phyloP scores from a whole-genome alignment of 2,113 vertebrate species.

The Cryptotis parvus region DNA sequence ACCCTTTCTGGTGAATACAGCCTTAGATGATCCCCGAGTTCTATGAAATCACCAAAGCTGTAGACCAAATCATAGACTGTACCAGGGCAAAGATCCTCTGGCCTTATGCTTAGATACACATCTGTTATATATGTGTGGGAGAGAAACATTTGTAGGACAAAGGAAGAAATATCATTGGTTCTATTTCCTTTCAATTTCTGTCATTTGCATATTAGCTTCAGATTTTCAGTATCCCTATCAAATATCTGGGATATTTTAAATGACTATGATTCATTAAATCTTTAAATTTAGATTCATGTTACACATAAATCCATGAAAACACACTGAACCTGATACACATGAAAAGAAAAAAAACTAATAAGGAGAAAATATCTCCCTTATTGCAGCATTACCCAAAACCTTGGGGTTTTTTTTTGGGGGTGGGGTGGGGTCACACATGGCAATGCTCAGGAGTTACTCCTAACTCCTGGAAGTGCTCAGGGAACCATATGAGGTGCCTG shows the following conservation, averaged over 20 bases:
- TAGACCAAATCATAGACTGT: not conserved
- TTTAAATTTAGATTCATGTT: slow-evolving; percentile 38
- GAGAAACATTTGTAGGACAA: not conserved
- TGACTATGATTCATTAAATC: slow-evolving; percentile 9
- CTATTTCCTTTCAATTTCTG: not conserved
- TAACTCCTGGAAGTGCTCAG: no score
- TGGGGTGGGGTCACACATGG: no score
- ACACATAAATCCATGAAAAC: not conserved
- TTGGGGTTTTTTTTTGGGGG: no score
- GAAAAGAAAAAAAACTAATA: slow-evolving; percentile 26
- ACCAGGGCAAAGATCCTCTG: not conserved
- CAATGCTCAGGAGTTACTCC: no score
- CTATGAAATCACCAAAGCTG: not conserved
- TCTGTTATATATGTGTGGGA: not conserved
- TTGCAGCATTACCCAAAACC: not conserved
- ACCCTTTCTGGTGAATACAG: no score
- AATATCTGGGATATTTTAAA: not conserved
- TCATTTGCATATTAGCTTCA: not conserved
- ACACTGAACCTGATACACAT: not conserved
- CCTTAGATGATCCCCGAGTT: not conserved
- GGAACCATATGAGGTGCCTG: no score
- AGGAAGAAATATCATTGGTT: not conserved
- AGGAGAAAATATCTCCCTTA: not conserved
- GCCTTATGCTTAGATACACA: not conserved
- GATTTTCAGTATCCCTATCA: not conserved